These are phyloP conservation scores for Sinocyclocheilus rhinocerous DNA, from an alignment of 2,113 vertebrate species.

Conservation along the genomic window DNA sequence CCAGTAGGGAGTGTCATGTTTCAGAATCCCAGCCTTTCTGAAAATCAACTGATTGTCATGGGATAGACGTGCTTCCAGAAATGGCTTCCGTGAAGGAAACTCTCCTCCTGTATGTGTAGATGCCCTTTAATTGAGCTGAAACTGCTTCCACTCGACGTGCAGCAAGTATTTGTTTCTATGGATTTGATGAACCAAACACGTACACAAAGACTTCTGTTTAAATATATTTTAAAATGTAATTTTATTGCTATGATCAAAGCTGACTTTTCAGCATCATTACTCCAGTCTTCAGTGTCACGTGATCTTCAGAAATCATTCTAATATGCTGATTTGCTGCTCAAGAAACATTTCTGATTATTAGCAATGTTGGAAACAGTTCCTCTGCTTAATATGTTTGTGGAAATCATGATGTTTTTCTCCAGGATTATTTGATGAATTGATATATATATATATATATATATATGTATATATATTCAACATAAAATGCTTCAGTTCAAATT, in stretches of 20 bases:
- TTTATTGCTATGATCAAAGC: too few species aligned
- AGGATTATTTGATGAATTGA: neutral
- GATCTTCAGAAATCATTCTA: too few species aligned
- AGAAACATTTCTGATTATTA: neutral
- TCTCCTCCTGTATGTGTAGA: neutral
- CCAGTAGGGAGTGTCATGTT: constrained; percentile 45
- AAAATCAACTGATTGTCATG: constrained; percentile 31
- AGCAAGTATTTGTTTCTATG: neutral
- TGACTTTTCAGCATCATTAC: too few species aligned
- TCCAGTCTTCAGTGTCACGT: too few species aligned
- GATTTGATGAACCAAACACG: neutral
- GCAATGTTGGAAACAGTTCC: neutral
- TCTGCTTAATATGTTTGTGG: neutral
- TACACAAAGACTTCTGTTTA: too few species aligned
- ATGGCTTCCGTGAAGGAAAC: constrained; percentile 44
- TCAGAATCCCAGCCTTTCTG: constrained; percentile 42
- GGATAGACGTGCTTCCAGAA: constrained; percentile 10
- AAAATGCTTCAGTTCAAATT: too few species aligned
- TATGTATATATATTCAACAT: neutral
- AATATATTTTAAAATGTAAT: too few species aligned
- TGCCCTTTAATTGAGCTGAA: constrained; percentile 24
- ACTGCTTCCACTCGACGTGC: neutral
- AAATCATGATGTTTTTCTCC: neutral
- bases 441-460: neutral
- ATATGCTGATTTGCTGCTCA: too few species aligned